Conservation (phyloP, 2,888 invertebrate species). For the Drosophila nr. medialis region DNA sequence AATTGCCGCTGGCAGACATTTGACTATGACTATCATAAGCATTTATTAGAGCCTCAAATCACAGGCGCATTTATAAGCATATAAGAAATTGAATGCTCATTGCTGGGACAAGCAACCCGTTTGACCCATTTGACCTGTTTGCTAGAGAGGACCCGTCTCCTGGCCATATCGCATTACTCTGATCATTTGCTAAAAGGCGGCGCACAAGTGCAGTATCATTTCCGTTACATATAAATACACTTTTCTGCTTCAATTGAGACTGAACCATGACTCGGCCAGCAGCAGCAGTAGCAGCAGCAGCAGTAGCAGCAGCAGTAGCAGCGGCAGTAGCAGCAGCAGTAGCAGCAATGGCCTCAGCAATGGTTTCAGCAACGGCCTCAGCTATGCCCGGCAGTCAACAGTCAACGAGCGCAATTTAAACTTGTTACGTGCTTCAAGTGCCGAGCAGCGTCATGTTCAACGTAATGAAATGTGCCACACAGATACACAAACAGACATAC, state of each 20-base stretch:
- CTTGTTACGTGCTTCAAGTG: conserved; percentile 75
- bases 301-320: conserved; percentile 1
- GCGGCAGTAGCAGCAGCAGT: conserved; percentile 24
- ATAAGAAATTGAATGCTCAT: conserved; percentile 47
- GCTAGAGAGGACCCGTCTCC: background rate
- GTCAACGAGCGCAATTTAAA: conserved; percentile 80
- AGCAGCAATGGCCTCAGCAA: conserved; percentile 7
- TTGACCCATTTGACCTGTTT: conserved; percentile 32
- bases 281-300: background rate
- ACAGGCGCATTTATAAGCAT: conserved; percentile 48
- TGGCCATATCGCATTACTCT: conserved; percentile 55
- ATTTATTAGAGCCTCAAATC: conserved; percentile 67
- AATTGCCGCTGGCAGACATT: conserved; percentile 24
- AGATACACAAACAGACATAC: conserved; percentile 30
- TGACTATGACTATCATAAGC: conserved; percentile 53
- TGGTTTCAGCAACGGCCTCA: conserved; percentile 12
- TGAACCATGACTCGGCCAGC: conserved; percentile 67
- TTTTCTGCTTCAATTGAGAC: conserved; percentile 76
- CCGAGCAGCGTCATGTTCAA: conserved; percentile 68
- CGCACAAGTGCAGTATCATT: conserved; percentile 78
- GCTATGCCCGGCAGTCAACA: conserved; percentile 73
- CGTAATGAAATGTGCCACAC: conserved; percentile 74
- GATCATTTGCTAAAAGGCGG: conserved; percentile 67
- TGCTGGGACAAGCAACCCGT: conserved; percentile 44
- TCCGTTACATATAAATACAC: conserved; percentile 80